Conservation (phyloP, 2,113 vertebrate genomes). For the Campylorhamphus procurvoides region DNA sequence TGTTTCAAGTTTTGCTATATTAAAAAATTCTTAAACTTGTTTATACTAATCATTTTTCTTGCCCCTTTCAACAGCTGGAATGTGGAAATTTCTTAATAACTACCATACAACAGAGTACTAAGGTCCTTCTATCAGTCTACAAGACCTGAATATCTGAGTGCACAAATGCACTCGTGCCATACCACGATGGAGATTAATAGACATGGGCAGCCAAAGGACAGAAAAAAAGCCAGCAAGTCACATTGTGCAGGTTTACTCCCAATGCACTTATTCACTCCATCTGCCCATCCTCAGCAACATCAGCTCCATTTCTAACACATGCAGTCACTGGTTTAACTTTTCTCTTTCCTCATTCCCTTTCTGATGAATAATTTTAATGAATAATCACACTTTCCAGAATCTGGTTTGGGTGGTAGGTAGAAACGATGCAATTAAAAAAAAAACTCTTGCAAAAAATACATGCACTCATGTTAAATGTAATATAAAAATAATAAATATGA, state of each 20-base stretch:
- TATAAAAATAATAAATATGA: background rate
- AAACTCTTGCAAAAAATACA: background rate
- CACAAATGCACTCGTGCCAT: fast-evolving
- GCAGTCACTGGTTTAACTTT: background rate
- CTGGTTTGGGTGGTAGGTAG: background rate
- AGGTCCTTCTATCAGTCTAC: background rate
- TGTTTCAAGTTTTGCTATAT: background rate
- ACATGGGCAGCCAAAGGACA: background rate
- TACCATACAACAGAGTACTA: background rate
- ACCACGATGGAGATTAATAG: background rate
- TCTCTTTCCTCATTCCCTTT: background rate
- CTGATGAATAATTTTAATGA: background rate
- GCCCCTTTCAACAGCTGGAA: background rate
- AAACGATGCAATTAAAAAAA: background rate
- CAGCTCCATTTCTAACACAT: background rate
- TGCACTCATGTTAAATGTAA: background rate
- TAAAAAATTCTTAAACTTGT: background rate
- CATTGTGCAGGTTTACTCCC: background rate
- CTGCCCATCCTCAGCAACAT: background rate
- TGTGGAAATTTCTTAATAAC: background rate
- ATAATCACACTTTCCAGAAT: background rate
- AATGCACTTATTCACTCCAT: background rate
- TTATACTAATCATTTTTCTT: background rate
- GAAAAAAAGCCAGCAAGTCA: background rate
- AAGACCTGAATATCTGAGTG: background rate